Evolutionary conservation across 53 echinoderm and acorn worm genomes (phyloP).

Genomic region (Henricia sp.): DNA sequence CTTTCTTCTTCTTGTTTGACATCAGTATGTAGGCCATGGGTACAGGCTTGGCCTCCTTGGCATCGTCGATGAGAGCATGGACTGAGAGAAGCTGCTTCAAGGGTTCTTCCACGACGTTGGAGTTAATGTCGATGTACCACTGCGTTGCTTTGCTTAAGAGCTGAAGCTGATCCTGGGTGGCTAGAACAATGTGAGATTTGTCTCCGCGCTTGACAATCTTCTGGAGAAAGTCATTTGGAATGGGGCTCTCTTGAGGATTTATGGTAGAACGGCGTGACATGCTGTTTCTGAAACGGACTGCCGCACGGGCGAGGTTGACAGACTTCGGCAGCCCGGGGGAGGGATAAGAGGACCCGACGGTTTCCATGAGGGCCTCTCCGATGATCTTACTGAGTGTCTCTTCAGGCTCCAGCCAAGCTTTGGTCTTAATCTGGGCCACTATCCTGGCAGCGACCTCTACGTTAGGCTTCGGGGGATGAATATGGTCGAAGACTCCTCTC

Average conservation of each 20-base stretch:
- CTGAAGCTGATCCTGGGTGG: constrained; percentile 25
- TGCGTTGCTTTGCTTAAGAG: constrained; percentile 1
- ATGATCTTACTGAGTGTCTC: constrained; percentile 7
- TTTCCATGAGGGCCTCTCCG: constrained; percentile 1
- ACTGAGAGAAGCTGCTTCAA: constrained; percentile 28
- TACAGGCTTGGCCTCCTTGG: neutral
- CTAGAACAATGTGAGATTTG: constrained; percentile 22
- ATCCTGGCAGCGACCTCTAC: constrained; percentile 6
- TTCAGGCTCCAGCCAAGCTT: neutral
- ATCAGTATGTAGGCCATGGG: constrained; percentile 39
- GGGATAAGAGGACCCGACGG: neutral
- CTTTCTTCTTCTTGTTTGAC: constrained; percentile 38
- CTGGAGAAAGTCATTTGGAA: constrained; percentile 19
- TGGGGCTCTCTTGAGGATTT: neutral
- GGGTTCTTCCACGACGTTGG: constrained; percentile 10
- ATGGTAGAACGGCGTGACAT: neutral
- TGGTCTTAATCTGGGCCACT: constrained; percentile 39
- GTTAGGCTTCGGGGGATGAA: constrained; percentile 24
- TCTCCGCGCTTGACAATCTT: constrained; percentile 7
- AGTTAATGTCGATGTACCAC: constrained; percentile 44
- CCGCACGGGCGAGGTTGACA: constrained; percentile 49
- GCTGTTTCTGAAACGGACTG: constrained; percentile 36
- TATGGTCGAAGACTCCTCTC: constrained; percentile 22
- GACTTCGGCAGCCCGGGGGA: constrained; percentile 33
- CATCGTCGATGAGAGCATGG: constrained; percentile 13